These are phyloP conservation scores for Shinisaurus crocodilurus DNA, from an alignment of 2,113 vertebrate genomes.

Conservation along the genomic window DNA sequence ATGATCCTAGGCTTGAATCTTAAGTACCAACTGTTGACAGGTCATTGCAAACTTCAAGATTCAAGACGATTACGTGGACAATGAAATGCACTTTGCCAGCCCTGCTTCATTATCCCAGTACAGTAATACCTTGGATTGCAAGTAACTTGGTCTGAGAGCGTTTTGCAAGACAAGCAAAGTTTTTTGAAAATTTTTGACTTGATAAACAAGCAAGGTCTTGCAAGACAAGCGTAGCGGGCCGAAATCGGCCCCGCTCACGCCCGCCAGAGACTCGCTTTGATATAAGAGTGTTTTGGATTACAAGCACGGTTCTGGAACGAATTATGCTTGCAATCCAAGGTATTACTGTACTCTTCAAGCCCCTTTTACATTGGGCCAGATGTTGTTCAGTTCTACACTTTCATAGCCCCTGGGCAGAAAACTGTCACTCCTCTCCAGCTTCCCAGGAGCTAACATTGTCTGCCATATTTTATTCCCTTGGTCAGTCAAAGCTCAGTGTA, in stretches of 20 bases:
- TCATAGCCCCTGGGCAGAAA: not conserved
- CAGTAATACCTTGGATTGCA: too few relatives aligned
- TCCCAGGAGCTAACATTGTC: not conserved
- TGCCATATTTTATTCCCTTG: not conserved
- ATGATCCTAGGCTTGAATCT: not conserved
- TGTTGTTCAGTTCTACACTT: not conserved
- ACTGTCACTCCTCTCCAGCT: not conserved
- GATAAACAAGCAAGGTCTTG: too few relatives aligned
- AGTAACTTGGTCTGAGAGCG: too few relatives aligned
- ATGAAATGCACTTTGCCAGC: not conserved
- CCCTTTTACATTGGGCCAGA: not conserved
- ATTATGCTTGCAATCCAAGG: too few relatives aligned
- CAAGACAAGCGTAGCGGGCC: too few relatives aligned
- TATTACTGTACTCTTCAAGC: not conserved
- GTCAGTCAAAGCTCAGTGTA: not conserved
- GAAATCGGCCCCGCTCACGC: too few relatives aligned
- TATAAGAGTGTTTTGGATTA: too few relatives aligned
- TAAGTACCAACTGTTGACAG: not conserved
- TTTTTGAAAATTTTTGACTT: too few relatives aligned
- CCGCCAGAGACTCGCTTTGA: too few relatives aligned
- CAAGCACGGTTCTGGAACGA: too few relatives aligned
- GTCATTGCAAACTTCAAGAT: not conserved
- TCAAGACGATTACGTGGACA: not conserved
- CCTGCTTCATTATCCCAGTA: not conserved
- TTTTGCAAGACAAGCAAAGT: too few relatives aligned